Evolutionary conservation across 1,140 invertebrate species (phyloP).

Genomic region (Bombus huntii): DNA sequence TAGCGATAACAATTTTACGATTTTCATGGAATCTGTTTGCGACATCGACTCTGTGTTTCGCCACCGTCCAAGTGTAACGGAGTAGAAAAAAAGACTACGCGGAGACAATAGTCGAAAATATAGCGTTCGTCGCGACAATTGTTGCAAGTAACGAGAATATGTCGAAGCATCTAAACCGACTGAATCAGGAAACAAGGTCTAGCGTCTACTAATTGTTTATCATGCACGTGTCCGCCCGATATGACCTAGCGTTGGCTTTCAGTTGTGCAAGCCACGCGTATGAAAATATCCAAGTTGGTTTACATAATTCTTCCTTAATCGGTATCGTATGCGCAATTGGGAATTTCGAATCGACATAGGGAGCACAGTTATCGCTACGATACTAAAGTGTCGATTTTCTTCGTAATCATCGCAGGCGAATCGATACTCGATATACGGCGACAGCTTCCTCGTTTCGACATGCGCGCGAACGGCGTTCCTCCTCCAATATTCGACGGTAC

Average conservation of each 20-base stretch:
- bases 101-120: not conserved
- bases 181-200: not conserved
- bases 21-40: not conserved
- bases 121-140: not conserved
- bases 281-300: not conserved
- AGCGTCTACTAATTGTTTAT: slow-evolving; percentile 12
- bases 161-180: not conserved
- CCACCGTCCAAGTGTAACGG: not conserved
- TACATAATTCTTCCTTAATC: slow-evolving; percentile 22
- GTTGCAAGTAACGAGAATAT: not conserved
- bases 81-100: not conserved
- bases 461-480: not conserved
- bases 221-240: not conserved
- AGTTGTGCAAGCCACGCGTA: not conserved
- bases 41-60: not conserved
- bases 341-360: not conserved
- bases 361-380: no score
- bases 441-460: not conserved
- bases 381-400: not conserved
- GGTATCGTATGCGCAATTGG: not conserved
- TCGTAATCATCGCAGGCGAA: not conserved
- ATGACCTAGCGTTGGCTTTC: not conserved
- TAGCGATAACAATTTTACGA: not conserved
- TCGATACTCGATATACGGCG: not conserved
- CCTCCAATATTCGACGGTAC: no score